Conservation (phyloP, 2,888 invertebrate genomes). For the Steinernema scapterisci region DNA sequence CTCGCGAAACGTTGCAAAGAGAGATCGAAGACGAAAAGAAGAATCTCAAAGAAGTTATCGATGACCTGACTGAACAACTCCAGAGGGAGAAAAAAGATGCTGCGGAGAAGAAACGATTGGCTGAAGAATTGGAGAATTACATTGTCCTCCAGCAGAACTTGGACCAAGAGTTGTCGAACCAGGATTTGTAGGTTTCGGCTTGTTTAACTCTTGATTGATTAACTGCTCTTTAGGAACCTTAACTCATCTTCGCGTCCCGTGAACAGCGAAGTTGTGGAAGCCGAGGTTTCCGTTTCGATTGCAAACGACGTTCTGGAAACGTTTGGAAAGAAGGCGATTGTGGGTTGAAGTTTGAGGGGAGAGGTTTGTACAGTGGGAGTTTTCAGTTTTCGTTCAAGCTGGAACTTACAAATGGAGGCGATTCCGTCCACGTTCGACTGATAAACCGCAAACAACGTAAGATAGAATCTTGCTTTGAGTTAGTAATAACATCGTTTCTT, state of each 20-base stretch:
- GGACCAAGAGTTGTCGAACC: neutral
- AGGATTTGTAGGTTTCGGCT: neutral
- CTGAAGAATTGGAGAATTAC: conserved; percentile 4
- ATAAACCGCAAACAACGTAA: conserved; percentile 17
- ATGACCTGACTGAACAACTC: conserved; percentile 16
- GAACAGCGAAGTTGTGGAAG: conserved; percentile 1
- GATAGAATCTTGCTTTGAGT: neutral
- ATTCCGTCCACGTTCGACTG: neutral
- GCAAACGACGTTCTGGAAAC: conserved; percentile 13
- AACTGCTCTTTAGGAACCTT: neutral
- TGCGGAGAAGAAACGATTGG: neutral
- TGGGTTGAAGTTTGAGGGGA: neutral
- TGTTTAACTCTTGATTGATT: neutral
- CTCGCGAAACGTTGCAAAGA: conserved; percentile 25
- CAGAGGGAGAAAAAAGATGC: neutral
- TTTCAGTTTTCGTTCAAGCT: conserved; percentile 21
- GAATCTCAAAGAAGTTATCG: conserved; percentile 7
- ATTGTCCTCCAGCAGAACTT: neutral
- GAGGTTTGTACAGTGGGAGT: neutral
- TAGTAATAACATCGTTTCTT: neutral
- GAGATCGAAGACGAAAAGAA: neutral
- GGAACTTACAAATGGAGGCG: neutral
- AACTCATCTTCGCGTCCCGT: neutral
- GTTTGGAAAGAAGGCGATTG: conserved; percentile 17
- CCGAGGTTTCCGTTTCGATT: conserved; percentile 5